phyloP scores from a whole-genome alignment of 2,888 invertebrate species.

The Lagria hirta region DNA sequence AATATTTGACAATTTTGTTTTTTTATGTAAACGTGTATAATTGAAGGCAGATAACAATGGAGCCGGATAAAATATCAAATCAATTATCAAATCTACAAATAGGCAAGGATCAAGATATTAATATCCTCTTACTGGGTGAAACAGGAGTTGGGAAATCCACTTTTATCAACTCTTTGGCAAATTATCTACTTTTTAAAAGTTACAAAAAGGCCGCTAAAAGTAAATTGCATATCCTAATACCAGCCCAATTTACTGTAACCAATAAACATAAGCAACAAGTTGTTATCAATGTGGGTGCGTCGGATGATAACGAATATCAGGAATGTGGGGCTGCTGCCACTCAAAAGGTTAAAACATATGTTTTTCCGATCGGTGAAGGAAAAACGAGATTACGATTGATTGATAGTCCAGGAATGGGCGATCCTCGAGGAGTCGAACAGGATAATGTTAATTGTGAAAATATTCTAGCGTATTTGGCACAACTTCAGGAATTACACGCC shows the following conservation, averaged over 20 bases:
- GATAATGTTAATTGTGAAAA: constrained; percentile 38
- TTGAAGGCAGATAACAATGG: too few species aligned
- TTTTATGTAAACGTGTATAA: too few species aligned
- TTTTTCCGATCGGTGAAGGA: constrained; percentile 30
- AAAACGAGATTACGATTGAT: constrained; percentile 38
- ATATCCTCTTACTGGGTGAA: constrained; percentile 41
- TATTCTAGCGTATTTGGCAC: constrained; percentile 36
- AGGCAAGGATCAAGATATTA: constrained; percentile 28
- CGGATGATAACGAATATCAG: constrained; percentile 24
- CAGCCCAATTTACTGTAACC: constrained; percentile 34
- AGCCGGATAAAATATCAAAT: too few species aligned
- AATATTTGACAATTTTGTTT: too few species aligned
- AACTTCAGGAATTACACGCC: constrained; percentile 37
- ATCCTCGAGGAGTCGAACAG: constrained; percentile 36
- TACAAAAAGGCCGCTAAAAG: constrained; percentile 28
- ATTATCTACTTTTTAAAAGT: constrained; percentile 33
- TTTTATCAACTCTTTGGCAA: constrained; percentile 40
- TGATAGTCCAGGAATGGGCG: constrained; percentile 43
- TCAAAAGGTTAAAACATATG: constrained; percentile 33
- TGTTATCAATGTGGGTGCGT: constrained; percentile 10
- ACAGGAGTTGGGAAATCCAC: constrained; percentile 44
- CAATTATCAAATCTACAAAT: too few species aligned
- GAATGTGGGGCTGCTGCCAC: constrained; percentile 30
- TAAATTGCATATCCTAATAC: constrained; percentile 33
- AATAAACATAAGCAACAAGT: constrained; percentile 22